phyloP scores from a whole-genome alignment of 2,797 vertebrate genomes.

The Synaphobranchus kaupii region DNA sequence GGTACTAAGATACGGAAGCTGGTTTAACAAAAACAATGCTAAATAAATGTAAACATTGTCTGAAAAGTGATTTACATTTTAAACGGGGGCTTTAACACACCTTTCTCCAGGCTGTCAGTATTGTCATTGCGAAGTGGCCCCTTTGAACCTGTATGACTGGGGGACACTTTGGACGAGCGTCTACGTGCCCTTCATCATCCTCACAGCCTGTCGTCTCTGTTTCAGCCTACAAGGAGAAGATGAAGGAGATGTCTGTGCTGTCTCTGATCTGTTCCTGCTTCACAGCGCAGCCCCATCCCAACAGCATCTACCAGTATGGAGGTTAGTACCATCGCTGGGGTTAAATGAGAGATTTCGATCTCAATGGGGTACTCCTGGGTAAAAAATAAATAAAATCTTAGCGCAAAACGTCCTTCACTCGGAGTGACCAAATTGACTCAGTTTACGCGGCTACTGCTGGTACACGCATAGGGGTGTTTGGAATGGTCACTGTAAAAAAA shows the following conservation, averaged over 20 bases:
- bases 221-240: slow-evolving; percentile 89
- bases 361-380: too few species aligned
- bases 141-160: too few species aligned
- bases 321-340: slow-evolving; percentile 61
- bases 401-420: not conserved
- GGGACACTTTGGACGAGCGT: too few species aligned
- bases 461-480: too few species aligned
- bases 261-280: slow-evolving; percentile 91
- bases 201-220: slow-evolving; percentile 31
- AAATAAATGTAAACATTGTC: too few species aligned
- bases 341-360: not conserved
- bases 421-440: not conserved
- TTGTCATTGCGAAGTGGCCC: not conserved
- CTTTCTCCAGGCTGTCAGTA: not conserved
- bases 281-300: slow-evolving; percentile 83
- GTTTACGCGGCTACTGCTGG: not conserved
- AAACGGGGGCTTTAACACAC: too few species aligned
- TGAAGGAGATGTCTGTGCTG: slow-evolving; percentile 89
- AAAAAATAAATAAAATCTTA: not conserved
- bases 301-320: slow-evolving; percentile 81
- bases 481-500: too few species aligned
- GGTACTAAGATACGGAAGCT: too few species aligned
- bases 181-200: not conserved
- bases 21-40: too few species aligned
- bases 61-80: too few species aligned